phyloP scores from a whole-genome alignment of 2,888 invertebrate genomes.

The Heteropelma amictum region DNA sequence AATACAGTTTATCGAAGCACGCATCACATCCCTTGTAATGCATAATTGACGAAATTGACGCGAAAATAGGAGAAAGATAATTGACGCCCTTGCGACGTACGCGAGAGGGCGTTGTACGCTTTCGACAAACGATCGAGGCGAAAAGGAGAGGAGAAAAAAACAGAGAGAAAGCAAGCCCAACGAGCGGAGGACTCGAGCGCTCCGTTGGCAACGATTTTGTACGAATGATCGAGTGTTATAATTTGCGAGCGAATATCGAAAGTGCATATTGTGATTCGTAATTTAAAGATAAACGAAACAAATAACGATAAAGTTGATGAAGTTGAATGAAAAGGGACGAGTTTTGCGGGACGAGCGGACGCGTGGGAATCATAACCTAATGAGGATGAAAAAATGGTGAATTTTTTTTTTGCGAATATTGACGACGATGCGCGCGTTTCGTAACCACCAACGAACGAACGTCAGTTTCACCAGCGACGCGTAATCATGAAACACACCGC shows the following conservation, averaged over 20 bases:
- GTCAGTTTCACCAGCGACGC: conserved; percentile 74
- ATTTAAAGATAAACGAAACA: conserved; percentile 29
- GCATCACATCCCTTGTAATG: conserved; percentile 11
- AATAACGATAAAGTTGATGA: no score
- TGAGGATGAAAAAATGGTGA: conserved; percentile 1
- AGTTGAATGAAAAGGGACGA: no score
- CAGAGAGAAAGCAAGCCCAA: neutral
- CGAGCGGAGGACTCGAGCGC: neutral
- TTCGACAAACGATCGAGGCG: conserved; percentile 20
- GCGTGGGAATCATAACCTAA: neutral
- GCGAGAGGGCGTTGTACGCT: neutral
- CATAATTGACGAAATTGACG: conserved; percentile 19
- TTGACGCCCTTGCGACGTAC: neutral
- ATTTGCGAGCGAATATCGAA: conserved; percentile 43
- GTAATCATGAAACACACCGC: conserved; percentile 54
- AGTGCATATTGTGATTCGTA: conserved; percentile 59
- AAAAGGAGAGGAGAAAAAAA: conserved; percentile 2
- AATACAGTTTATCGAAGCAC: conserved; percentile 51
- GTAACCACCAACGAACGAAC: conserved; percentile 67
- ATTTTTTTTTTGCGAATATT: conserved; percentile 1
- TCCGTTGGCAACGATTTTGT: conserved; percentile 21
- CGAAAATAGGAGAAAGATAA: neutral
- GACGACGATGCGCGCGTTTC: conserved; percentile 31
- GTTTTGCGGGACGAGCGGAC: conserved; percentile 5
- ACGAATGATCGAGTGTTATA: conserved; percentile 22